Conservation (phyloP, 2,888 invertebrate genomes). For the Meiosimyza platycephala region DNA sequence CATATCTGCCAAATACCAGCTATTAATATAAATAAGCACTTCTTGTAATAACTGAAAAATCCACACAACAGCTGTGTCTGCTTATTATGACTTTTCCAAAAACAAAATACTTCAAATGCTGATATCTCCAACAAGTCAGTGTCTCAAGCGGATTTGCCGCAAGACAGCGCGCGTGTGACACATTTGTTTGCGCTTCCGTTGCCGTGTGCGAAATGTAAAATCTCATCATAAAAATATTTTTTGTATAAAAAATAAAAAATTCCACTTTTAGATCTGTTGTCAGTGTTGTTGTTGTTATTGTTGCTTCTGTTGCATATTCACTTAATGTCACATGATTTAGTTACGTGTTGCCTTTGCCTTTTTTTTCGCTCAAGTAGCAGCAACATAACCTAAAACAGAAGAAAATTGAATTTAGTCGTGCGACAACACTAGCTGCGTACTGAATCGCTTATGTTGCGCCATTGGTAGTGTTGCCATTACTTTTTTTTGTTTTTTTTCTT, state of each 20-base stretch:
- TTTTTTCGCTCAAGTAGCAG: not conserved
- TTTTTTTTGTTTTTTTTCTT: too few relatives aligned
- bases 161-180: constrained; percentile 6
- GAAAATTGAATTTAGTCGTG: constrained; percentile 31
- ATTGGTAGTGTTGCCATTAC: not conserved
- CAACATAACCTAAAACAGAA: not conserved
- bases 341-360: not conserved
- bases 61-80: too few relatives aligned
- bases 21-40: too few relatives aligned
- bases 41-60: too few relatives aligned
- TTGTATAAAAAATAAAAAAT: not conserved
- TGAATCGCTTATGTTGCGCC: not conserved
- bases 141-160: too few relatives aligned
- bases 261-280: not conserved
- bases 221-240: constrained; percentile 10
- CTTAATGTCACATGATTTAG: constrained; percentile 13
- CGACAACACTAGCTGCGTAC: constrained; percentile 7
- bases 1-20: too few relatives aligned
- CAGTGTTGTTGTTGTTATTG: too few relatives aligned
- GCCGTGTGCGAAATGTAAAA: not conserved
- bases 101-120: too few relatives aligned
- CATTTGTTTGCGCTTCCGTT: constrained; percentile 18
- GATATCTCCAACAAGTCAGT: too few relatives aligned
- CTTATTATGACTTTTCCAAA: too few relatives aligned
- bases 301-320: not conserved